Percentiles rank a stretch among this genome's conserved stretches.
Conservation (phyloP, 2,113 vertebrate genomes). For the Anas platyrhynchos region DNA sequence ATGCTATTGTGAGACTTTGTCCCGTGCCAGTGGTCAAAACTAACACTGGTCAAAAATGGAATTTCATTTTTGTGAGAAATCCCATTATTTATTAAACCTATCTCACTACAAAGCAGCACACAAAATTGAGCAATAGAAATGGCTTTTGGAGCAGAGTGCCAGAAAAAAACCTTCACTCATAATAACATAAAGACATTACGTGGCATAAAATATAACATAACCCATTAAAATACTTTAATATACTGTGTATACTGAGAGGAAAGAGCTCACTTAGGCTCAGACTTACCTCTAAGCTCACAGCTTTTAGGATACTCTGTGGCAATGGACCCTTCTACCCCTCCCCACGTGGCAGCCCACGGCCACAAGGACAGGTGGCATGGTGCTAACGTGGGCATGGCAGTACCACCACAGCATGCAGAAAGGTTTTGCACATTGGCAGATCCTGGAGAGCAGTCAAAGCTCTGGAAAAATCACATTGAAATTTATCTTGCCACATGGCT, state of each 20-base stretch:
- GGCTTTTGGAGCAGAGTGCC: background rate
- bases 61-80: background rate
- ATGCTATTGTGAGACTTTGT: background rate
- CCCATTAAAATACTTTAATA: background rate
- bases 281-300: background rate
- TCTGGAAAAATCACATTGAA: background rate
- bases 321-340: background rate
- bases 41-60: background rate
- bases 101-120: background rate
- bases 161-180: background rate
- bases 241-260: background rate
- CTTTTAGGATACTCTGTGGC: background rate
- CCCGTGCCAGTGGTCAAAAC: background rate
- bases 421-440: background rate
- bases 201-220: background rate
- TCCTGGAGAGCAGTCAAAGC: background rate
- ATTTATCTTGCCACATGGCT: background rate
- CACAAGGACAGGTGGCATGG: background rate
- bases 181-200: background rate
- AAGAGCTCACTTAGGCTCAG: background rate
- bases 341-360: fast-evolving
- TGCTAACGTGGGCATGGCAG: too few relatives aligned
- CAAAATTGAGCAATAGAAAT: background rate
- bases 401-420: background rate
- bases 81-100: background rate